Evolutionary conservation across 2,113 vertebrate genomes (phyloP).

Genomic region (Macquaria australasica): DNA sequence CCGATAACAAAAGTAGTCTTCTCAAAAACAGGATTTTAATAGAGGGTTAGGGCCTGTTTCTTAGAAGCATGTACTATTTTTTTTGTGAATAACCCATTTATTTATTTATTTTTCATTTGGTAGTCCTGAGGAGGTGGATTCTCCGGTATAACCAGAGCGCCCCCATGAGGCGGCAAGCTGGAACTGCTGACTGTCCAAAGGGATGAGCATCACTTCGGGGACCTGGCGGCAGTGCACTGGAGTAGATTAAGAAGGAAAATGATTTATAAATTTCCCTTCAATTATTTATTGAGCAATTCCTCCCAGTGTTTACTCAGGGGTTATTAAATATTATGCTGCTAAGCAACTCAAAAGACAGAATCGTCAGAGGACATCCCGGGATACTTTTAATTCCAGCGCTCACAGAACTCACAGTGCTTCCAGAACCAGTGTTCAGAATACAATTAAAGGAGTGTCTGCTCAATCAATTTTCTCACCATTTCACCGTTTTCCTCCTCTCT

Average conservation of each 20-base stretch:
- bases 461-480: conserved; percentile 63
- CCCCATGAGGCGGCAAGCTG: conserved; percentile 64
- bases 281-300: conserved; percentile 86
- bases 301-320: conserved; percentile 82
- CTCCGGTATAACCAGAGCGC: conserved; percentile 73
- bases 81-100: conserved; percentile 57
- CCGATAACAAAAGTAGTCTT: conserved; percentile 79
- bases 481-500: conserved; percentile 17
- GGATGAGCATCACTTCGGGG: conserved; percentile 76
- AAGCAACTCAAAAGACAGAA: conserved; percentile 77
- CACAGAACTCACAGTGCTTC: conserved; percentile 59
- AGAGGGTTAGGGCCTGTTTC: conserved; percentile 76
- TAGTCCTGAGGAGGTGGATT: conserved; percentile 5
- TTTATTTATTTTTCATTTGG: conserved; percentile 30
- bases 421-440: conserved; percentile 47
- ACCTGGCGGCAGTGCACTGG: conserved; percentile 70
- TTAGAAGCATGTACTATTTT: conserved; percentile 70
- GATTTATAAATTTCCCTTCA: conserved; percentile 85
- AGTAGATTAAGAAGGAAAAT: conserved; percentile 80
- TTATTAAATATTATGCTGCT: conserved; percentile 84
- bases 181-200: conserved; percentile 52
- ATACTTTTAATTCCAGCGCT: conserved; percentile 73
- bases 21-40: conserved; percentile 81
- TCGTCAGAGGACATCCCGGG: conserved; percentile 73
- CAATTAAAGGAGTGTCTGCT: conserved; percentile 71